Base-by-base conservation (phyloP, 2,888 invertebrate genomes). In the Calameuta filiformis region DNA sequence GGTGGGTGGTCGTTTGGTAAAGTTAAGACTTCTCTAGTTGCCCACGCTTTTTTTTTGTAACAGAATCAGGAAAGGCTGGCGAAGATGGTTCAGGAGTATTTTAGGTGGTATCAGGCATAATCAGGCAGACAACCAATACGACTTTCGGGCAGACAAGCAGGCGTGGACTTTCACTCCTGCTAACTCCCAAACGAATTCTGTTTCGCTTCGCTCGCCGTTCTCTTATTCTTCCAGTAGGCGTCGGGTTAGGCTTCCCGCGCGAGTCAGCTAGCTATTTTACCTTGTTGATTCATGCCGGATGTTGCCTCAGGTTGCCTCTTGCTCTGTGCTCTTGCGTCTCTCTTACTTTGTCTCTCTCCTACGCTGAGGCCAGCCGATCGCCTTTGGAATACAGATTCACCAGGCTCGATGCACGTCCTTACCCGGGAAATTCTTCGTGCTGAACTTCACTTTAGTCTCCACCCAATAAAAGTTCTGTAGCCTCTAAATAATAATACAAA, bases 281-380 rank as follows among this genome's bases (percentile, higher is more conserved):
- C 85, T 81, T 80, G 89, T 89, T 89, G 90, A 90, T 89, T 91
- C 90, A 89, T 87, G 87, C 91, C 90, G 91, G 90, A 91, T 91
- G 90, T 91, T 91, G 89, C 90, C 86, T 87, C 89, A 89, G 87
- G 85, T 83, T 81, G 75, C 79, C 69, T 69, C 69, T 77, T 68
- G 56, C 31, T 73, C 73, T 73, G 76, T 79, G 56, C 56, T 56
- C 56, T 23, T 56, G 56, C 23, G 75, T 79, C 77, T 73, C 76
- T 75, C 79, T 69, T 69, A 71, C 69, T 73, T 77, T 76, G 68
- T 73, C 76, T 77, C 76, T 40, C 73, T 77, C 37, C n/a, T 56
- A 23, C 23, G 56, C 2, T 56, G 76, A 79, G 82, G 81, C 83
- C 83, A 81, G 80, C 79, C 80, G 84, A 85, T 85, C 86, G 87